phyloP scores from a whole-genome alignment of 2,113 vertebrate genomes.

The Chaetodon trifascialis region DNA sequence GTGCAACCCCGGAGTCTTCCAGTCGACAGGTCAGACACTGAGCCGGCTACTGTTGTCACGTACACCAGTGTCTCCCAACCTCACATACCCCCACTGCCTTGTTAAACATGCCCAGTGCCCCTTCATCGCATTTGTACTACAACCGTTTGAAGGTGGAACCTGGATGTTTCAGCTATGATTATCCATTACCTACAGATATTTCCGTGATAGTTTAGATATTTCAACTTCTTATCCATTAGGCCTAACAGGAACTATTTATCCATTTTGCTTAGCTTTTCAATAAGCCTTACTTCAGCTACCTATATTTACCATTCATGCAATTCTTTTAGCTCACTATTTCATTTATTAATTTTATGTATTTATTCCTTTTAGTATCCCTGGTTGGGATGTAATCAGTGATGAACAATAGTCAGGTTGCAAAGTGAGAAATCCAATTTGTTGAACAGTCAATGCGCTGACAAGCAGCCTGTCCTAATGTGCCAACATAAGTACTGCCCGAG shows the following conservation, averaged over 20 bases:
- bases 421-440: conserved; percentile 37
- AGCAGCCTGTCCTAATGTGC: conserved; percentile 4
- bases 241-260: too few relatives aligned
- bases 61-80: neutral
- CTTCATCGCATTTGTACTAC: neutral
- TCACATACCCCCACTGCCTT: neutral
- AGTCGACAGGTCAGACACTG: conserved; percentile 92
- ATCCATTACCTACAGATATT: neutral
- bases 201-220: neutral
- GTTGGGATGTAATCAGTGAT: neutral
- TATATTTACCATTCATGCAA: neutral
- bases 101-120: neutral
- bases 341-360: neutral
- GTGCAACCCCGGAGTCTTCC: conserved; percentile 97
- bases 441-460: neutral
- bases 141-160: too few relatives aligned
- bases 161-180: neutral
- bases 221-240: neutral
- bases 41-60: neutral
- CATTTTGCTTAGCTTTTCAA: too few relatives aligned
- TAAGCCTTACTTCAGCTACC: neutral
- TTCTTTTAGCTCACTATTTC: neutral
- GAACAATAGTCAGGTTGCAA: neutral
- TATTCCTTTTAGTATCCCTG: neutral
- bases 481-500: conserved; percentile 31